Conservation (phyloP, 2,797 vertebrate species). For the Sorex maritimensis region DNA sequence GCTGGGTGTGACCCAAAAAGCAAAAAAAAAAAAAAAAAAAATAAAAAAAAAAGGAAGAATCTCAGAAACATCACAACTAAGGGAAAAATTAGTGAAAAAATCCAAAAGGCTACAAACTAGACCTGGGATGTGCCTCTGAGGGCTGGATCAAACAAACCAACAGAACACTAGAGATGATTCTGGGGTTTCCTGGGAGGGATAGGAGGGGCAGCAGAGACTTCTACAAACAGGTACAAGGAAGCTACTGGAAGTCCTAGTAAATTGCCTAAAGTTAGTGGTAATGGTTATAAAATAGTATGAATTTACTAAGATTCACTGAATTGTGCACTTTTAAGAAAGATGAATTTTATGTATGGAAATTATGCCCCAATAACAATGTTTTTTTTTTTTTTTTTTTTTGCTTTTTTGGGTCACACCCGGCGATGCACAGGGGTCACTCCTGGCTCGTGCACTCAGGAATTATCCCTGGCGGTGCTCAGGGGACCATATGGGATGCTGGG, state of each 20-base stretch:
- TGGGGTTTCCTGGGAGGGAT: background rate
- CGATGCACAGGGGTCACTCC: no score
- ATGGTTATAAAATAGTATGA: background rate
- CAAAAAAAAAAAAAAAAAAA: no score
- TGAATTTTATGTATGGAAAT: slow-evolving; percentile 33
- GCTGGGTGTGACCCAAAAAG: no score
- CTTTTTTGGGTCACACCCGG: no score
- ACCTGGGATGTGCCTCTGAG: no score
- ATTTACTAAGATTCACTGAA: background rate
- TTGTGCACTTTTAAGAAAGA: background rate
- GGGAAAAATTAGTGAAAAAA: slow-evolving; percentile 27
- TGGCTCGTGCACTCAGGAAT: no score
- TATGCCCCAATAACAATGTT: background rate
- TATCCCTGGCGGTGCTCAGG: no score
- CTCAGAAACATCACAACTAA: slow-evolving; percentile 18
- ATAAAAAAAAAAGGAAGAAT: background rate
- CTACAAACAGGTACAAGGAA: background rate
- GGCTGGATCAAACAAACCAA: no score
- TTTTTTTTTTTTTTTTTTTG: no score
- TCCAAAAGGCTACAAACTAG: background rate
- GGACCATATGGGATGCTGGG: no score
- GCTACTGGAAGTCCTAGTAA: background rate
- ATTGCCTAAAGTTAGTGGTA: background rate
- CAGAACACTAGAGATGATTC: background rate
- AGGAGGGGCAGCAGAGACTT: background rate